phyloP scores from a whole-genome alignment of 2,888 invertebrate genomes.

The Merodon equestris region DNA sequence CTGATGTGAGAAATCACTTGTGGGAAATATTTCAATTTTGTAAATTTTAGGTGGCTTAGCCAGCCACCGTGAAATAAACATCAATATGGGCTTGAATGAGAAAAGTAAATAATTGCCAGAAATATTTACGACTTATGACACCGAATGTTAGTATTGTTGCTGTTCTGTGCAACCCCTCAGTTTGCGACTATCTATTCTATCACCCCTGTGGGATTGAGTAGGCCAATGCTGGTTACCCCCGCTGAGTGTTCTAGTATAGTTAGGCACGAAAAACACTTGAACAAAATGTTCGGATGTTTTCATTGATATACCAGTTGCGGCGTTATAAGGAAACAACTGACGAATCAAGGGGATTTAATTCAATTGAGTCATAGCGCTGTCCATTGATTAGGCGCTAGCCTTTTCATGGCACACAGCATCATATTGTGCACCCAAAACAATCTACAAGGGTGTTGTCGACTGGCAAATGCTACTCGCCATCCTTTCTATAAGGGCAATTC shows the following conservation, averaged over 20 bases:
- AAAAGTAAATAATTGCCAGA: constrained; percentile 72
- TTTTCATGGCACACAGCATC: constrained; percentile 66
- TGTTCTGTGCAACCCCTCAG: constrained; percentile 44
- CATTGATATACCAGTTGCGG: constrained; percentile 63
- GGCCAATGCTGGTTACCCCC: constrained; percentile 69
- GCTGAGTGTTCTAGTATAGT: constrained; percentile 45
- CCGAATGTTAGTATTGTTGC: constrained; percentile 72
- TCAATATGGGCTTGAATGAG: constrained; percentile 69
- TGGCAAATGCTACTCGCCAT: constrained; percentile 37
- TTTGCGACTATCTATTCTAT: constrained; percentile 67
- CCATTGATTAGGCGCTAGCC: constrained; percentile 68
- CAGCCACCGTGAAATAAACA: constrained; percentile 70
- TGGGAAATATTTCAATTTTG: constrained; percentile 69
- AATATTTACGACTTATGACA: constrained; percentile 77
- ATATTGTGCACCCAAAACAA: constrained; percentile 72
- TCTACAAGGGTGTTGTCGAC: constrained; percentile 48
- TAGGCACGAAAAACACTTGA: constrained; percentile 60
- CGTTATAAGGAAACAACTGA: constrained; percentile 52
- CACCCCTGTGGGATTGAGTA: constrained; percentile 77
- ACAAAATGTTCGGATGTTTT: constrained; percentile 59
- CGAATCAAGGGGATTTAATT: constrained; percentile 71
- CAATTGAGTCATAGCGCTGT: constrained; percentile 71
- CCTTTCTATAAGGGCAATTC: constrained; percentile 53
- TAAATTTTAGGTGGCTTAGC: constrained; percentile 48
- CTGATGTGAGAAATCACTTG: constrained; percentile 46